Percentiles rank a stretch among this genome's conserved stretches.
phyloP scores from a whole-genome alignment of 2,888 invertebrate species.

The Ceramica pisi region DNA sequence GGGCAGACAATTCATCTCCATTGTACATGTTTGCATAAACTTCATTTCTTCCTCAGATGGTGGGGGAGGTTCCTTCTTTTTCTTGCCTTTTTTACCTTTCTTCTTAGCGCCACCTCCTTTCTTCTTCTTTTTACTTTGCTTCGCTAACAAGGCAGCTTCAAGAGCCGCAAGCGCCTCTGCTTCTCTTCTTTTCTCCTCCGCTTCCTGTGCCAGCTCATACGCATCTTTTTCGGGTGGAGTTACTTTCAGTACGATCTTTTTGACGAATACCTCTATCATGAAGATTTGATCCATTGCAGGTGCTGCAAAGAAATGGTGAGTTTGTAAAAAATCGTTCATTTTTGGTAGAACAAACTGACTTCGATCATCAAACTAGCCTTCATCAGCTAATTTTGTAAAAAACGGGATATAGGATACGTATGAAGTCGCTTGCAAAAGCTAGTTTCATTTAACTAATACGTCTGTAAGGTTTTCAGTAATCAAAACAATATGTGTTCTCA shows the following conservation, averaged over 20 bases:
- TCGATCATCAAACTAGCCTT: too few species aligned
- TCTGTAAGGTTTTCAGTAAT: not conserved
- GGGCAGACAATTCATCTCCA: conserved; percentile 86
- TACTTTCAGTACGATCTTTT: conserved; percentile 84
- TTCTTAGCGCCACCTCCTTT: conserved; percentile 63
- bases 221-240: conserved; percentile 87
- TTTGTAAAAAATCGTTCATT: not conserved
- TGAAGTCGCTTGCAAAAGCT: too few species aligned
- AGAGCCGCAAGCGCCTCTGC: conserved; percentile 81
- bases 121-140: conserved; percentile 72
- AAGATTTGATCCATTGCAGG: conserved; percentile 86
- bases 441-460: not conserved
- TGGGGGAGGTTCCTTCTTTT: conserved; percentile 82
- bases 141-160: conserved; percentile 69
- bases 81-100: conserved; percentile 72
- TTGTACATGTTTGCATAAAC: conserved; percentile 86
- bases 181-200: conserved; percentile 78
- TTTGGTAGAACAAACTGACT: too few species aligned
- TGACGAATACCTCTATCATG: conserved; percentile 87
- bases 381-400: too few species aligned
- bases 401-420: too few species aligned
- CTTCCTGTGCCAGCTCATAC: conserved; percentile 84
- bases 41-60: conserved; percentile 89
- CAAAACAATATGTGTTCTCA: too few species aligned
- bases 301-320: conserved; percentile 28